Conservation (phyloP, 2,113 vertebrate species). For the Capreolus pygargus region DNA sequence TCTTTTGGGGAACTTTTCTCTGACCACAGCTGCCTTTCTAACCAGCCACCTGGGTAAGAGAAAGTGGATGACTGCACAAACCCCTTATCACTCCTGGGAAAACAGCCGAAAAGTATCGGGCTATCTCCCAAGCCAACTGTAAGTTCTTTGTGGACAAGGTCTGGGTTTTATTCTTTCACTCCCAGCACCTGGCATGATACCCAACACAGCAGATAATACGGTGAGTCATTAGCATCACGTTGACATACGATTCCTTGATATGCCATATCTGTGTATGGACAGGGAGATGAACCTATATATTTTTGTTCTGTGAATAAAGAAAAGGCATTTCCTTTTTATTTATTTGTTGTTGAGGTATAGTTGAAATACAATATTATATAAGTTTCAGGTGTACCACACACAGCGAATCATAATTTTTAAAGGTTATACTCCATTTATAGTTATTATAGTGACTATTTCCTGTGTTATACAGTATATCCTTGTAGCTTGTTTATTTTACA, state of each 20-base stretch:
- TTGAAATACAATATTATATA: background rate
- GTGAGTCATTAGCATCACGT: background rate
- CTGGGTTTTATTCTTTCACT: background rate
- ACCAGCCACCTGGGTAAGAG: background rate
- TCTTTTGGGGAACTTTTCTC: background rate
- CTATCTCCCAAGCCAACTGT: background rate
- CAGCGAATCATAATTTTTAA: background rate
- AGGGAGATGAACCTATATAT: background rate
- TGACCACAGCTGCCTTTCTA: background rate
- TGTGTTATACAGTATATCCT: background rate
- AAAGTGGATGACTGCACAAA: background rate
- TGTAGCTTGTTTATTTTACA: background rate
- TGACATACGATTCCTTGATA: background rate
- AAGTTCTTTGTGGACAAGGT: background rate
- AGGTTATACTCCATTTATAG: background rate
- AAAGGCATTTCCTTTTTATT: background rate
- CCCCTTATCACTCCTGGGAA: background rate
- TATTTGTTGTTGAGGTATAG: background rate
- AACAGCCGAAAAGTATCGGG: rapidly evolving
- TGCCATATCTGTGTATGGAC: background rate
- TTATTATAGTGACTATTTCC: background rate
- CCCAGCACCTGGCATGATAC: background rate
- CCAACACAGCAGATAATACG: background rate
- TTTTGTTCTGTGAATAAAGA: background rate
- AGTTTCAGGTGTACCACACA: background rate